Base-by-base conservation (phyloP, 2,113 vertebrate genomes). In the Addax nasomaculatus region DNA sequence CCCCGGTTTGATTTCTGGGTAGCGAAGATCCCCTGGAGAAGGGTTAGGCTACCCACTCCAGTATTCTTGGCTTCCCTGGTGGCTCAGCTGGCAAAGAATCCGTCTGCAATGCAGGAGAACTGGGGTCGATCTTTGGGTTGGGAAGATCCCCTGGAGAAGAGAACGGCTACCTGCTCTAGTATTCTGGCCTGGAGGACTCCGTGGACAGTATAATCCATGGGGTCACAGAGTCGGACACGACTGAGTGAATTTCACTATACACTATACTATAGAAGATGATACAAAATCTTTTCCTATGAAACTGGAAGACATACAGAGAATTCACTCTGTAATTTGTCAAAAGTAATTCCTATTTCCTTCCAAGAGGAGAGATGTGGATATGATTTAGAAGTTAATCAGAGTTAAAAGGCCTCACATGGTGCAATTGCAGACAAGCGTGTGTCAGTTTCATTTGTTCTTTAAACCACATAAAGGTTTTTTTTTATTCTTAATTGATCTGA, bases 341-440 rank as follows among this genome's bases (percentile, higher is more conserved):
- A 94, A 87, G 33, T 83, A 27, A 47, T 90, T 76, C 13, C 21
- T 85, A 7, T 89, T 89, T 89, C 53, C 73, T 62, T 83, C 29
- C 62, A 17, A 45, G 55, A 93, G 17, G 6, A 27, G n/a, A 85
- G 80, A 6, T 83, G 80, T 85, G 15, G 57, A 15, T 79, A 12
- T 30, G 19, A 62, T 81, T 81, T 93, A 81, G 93, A 90, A 93
- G 1, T 58, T 73, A 36, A 55, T 85, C 36, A 16, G 9, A 64
- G 39, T 96, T 13, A 85, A 64, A 81, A 25, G 3, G 70, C 33
- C 53, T 51, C 12, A 29, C 33, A 9, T 78, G 13, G 7, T 53
- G 7, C 25, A 27, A 47, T 27, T 47, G 6, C 5, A 70, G 33
- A 49, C 7, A 78, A 30, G 27, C 49, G 19, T 70, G 39, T 70